phyloP scores from a whole-genome alignment of 2,888 invertebrate genomes.

The Teleogryllus oceanicus region DNA sequence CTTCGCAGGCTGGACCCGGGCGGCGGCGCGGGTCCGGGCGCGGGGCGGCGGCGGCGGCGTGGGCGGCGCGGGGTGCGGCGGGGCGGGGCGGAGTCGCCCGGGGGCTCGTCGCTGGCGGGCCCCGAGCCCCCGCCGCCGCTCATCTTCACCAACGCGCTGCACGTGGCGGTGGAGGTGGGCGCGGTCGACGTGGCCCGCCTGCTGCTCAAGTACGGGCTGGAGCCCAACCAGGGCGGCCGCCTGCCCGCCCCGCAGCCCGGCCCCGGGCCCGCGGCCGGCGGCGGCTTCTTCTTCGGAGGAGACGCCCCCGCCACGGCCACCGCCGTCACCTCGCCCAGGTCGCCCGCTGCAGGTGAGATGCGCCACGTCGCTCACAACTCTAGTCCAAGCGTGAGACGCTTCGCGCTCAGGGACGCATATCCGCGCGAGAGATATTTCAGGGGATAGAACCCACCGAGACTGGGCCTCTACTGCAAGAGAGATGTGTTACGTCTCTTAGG shows the following conservation, averaged over 20 bases:
- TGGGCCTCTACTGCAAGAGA: too few relatives aligned
- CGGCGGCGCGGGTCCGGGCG: conserved; percentile 18
- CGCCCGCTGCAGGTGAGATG: not conserved
- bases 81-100: conserved; percentile 10
- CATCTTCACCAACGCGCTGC: conserved; percentile 54
- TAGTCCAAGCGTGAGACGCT: too few relatives aligned
- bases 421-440: too few relatives aligned
- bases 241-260: conserved; percentile 38
- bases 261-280: conserved; percentile 26
- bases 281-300: conserved; percentile 40
- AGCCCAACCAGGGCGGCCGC: conserved; percentile 55
- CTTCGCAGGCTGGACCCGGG: conserved; percentile 25
- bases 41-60: conserved; percentile 26
- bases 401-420: too few relatives aligned
- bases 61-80: not conserved
- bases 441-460: too few relatives aligned
- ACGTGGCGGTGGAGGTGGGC: conserved; percentile 57
- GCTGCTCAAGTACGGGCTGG: conserved; percentile 54
- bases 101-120: conserved; percentile 26
- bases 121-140: conserved; percentile 42
- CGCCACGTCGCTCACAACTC: too few relatives aligned
- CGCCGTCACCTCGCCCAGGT: conserved; percentile 36
- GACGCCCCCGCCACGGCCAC: conserved; percentile 39
- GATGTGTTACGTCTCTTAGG: too few relatives aligned
- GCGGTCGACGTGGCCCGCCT: conserved; percentile 54